A percentile compares a stretch with the other conserved stretches of the same genome.
phyloP scores from a whole-genome alignment of 2,113 vertebrate species.

The Chaetodon auriga region DNA sequence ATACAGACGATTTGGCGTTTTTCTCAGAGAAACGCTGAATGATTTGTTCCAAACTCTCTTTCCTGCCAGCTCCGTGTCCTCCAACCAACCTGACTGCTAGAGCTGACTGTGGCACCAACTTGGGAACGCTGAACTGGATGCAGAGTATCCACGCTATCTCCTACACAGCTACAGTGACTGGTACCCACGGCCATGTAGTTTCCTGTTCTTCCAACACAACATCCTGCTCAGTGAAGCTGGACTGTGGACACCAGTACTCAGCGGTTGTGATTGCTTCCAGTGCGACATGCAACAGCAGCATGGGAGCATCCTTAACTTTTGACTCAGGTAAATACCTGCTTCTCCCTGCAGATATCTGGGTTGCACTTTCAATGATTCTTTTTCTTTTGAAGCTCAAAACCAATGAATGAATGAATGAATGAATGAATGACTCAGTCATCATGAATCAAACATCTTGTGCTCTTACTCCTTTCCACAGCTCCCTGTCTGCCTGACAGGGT shows the following conservation, averaged over 20 bases:
- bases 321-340: slow-evolving; percentile 74
- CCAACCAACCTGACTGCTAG: slow-evolving; percentile 70
- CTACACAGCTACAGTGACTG: slow-evolving; percentile 73
- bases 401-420: background rate
- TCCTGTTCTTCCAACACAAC: slow-evolving; percentile 77
- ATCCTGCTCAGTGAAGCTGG: slow-evolving; percentile 72
- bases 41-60: slow-evolving; percentile 14
- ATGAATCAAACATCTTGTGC: background rate
- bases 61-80: slow-evolving; percentile 80
- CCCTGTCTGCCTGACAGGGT: slow-evolving; percentile 81
- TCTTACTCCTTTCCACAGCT: slow-evolving; percentile 65
- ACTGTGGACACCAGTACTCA: slow-evolving; percentile 76
- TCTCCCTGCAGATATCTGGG: background rate
- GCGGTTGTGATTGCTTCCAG: slow-evolving; percentile 77
- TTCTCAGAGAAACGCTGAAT: background rate
- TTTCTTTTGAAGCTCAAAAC: slow-evolving; percentile 8
- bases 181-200: slow-evolving; percentile 61
- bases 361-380: background rate
- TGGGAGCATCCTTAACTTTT: slow-evolving; percentile 57
- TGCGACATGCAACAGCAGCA: slow-evolving; percentile 77
- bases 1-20: background rate
- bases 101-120: slow-evolving; percentile 77
- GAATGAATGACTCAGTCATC: background rate
- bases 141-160: slow-evolving; percentile 54
- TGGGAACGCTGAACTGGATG: slow-evolving; percentile 74